Conservation (phyloP, 2,797 vertebrate genomes). For the Ambastaia sidthimunki region DNA sequence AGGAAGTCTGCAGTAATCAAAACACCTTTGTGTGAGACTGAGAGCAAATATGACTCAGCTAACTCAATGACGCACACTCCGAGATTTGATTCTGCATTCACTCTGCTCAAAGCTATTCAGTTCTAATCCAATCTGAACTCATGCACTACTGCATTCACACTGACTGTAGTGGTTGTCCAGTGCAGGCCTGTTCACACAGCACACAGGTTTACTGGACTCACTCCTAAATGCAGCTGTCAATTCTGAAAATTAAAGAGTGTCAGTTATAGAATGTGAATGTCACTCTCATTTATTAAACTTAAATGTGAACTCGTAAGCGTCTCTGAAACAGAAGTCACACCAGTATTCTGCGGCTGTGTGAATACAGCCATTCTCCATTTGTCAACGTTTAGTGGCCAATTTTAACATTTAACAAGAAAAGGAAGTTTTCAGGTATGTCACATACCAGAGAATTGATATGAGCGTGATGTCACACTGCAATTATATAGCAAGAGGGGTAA, state of each 20-base stretch:
- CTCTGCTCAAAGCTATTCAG: constrained; percentile 32
- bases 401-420: constrained; percentile 45
- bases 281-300: neutral
- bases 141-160: neutral
- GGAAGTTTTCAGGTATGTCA: constrained; percentile 38
- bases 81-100: constrained; percentile 28
- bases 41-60: constrained; percentile 50
- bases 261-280: neutral
- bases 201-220: neutral
- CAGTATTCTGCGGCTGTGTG: neutral
- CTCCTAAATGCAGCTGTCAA: neutral
- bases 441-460: constrained; percentile 21
- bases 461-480: neutral
- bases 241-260: neutral
- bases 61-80: constrained; percentile 27
- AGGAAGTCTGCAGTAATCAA: constrained; percentile 48
- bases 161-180: neutral
- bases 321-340: neutral
- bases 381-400: constrained; percentile 49
- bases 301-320: neutral
- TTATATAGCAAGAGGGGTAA: neutral
- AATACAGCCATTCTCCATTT: neutral
- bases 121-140: neutral
- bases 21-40: constrained; percentile 43
- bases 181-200: neutral